phyloP scores from a whole-genome alignment of 1,140 invertebrate species.

The Glossosoma conforme region DNA sequence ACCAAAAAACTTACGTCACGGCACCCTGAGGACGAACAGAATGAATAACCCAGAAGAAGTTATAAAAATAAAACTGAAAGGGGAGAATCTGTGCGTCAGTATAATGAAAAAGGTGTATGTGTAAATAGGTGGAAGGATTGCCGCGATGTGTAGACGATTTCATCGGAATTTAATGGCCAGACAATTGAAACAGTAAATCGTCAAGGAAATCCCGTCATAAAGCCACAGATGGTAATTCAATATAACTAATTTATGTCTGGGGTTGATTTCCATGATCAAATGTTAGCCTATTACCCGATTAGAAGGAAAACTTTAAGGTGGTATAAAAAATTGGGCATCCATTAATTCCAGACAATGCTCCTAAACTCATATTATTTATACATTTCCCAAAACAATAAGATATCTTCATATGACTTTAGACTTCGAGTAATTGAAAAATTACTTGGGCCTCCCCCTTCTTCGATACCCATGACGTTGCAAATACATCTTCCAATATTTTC shows the following conservation, averaged over 20 bases:
- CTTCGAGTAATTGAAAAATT: background rate
- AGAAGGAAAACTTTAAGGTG: background rate
- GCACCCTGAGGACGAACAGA: no score
- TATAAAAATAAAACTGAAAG: no score
- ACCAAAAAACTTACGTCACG: no score
- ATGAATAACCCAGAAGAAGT: no score
- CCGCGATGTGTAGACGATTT: background rate
- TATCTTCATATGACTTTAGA: background rate
- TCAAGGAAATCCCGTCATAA: background rate
- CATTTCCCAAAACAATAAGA: background rate
- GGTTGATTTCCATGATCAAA: background rate
- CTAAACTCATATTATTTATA: constrained; percentile 2
- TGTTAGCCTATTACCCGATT: background rate
- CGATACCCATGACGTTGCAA: background rate
- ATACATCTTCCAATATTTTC: background rate
- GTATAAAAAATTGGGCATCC: constrained; percentile 1
- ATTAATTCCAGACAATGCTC: background rate
- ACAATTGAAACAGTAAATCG: background rate
- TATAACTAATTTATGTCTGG: background rate
- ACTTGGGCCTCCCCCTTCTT: background rate
- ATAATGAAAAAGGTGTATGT: no score
- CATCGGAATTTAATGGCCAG: constrained; percentile 1
- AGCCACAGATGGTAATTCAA: background rate
- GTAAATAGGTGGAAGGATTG: background rate
- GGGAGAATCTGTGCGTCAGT: no score